Base-by-base conservation (phyloP, 2,797 vertebrate species). In the Oreortyx pictus region DNA sequence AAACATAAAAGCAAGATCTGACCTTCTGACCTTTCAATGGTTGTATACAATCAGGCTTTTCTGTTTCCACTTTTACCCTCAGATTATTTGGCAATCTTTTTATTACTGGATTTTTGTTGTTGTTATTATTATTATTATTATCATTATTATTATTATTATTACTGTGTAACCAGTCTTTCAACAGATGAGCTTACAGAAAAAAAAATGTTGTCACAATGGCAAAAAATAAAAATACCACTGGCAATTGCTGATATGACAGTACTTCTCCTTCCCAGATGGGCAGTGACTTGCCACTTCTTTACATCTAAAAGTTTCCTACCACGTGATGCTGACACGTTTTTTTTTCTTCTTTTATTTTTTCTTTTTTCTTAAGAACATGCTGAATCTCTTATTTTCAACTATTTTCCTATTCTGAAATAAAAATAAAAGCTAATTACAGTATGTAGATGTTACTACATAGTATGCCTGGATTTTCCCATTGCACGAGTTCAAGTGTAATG, bases 231-330 rank as follows among this genome's bases (percentile, higher is more conserved):
- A 96, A 95, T 82, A 94, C 88, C 0, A 0, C 82, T 64, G 41
- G 54, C 46, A 94, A 76, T 64, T 97, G 86, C 90, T 96, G 90
- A 97, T 91, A 62, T 50, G 74, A 31, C 70, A 92, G 72, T 89
- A 85, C 14, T 96, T 93, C 89, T 96, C 49, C 56, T 96, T 87
- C 86, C 27, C 59, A 44, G 68, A 91, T 82, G 27, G 52, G 70
- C 77, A 84, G 85, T 92, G 93, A 68, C 50, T 77, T 88, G 15
- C 27, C 49, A 72, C 60, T 35, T 47, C 27, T 88, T 92, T 43
- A 80, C 74, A 16, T 66, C 65, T 76, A 15, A 81, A 88, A 93
- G 76, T 90, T 93, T 94, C 90, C 91, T 91, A 94, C 68, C 93
- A 94, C 89, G 67, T 89, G 70, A 93, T 95, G 90, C 86, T 94